Base-by-base conservation (phyloP, 2,888 invertebrate species). In the Zygogramma bicolorata region DNA sequence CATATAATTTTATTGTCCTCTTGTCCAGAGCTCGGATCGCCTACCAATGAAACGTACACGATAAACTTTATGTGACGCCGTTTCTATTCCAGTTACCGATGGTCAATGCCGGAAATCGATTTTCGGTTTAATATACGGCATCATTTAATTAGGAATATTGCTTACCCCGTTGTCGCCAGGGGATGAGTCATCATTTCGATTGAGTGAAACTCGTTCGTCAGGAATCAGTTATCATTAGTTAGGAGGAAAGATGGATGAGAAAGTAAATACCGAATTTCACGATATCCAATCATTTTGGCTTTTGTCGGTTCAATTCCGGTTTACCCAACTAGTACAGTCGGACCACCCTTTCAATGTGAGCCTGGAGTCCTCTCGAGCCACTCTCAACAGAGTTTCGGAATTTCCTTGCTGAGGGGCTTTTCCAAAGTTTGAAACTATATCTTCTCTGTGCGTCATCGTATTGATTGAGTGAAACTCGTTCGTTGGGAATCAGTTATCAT, bases 71-170 rank as follows among this genome's bases (percentile, higher is more conserved):
- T 27, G n/a, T n/a, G n/a, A 53, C 8, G 53, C n/a, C 27, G 27
- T 53, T 53, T 53, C 53, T 53, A 22, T 53, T 27, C n/a, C n/a
- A 53, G 53, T 53, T 53, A 53, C 27, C 53, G 13, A 53, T 7
- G 53, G 22, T 53, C 53, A 53, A 25, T 53, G 27, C 22, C 53
- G 53, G 22, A 4, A 27, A 53, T 53, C 53, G 53, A 53, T 27
- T 25, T 25, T n/a, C 25, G 22, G 53, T 53, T 53, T 15, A 27
- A 27, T 53, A 53, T 53, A 53, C 53, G 27, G 25, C 27, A 13
- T 53, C 27, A 25, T 63, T 46, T 8, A 63, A 63, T 63, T 63
- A 63, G 49, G 63, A 63, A 63, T 63, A 46, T 46, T n/a, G 63
- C 46, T 25, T 18, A 18, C 46, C 63, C 46, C 27, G 63, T 15